Conservation (phyloP, 1,140 invertebrate species). For the Aphaenogaster ashmeadi region DNA sequence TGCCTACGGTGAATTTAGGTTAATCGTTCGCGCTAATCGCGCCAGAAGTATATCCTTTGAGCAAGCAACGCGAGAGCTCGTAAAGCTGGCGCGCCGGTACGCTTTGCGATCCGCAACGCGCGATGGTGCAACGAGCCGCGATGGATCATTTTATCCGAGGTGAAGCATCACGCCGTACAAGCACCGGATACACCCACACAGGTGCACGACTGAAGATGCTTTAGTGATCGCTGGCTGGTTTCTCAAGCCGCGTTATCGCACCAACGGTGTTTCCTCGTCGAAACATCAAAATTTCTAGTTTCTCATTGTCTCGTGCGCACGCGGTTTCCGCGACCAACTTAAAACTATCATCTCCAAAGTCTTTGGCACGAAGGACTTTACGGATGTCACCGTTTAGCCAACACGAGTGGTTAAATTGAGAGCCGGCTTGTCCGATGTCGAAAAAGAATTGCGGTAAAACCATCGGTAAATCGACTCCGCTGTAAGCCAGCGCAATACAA, state of each 20-base stretch:
- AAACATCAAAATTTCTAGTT: not conserved
- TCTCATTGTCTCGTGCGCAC: not conserved
- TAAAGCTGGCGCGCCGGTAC: conserved; percentile 57
- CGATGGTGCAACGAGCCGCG: conserved; percentile 22
- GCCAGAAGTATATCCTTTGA: conserved; percentile 67
- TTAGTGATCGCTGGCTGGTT: not conserved
- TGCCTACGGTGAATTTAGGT: conserved; percentile 79
- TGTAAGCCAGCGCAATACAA: conserved; percentile 11
- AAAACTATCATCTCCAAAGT: not conserved
- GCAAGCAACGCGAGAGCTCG: conserved; percentile 67
- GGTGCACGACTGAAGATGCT: not conserved
- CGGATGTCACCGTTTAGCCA: conserved; percentile 39
- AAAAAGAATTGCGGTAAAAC: conserved; percentile 40
- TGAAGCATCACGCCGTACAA: conserved; percentile 22
- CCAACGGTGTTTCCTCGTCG: not conserved
- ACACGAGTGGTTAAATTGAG: conserved; percentile 62
- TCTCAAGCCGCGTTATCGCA: not conserved
- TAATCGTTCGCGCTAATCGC: conserved; percentile 82
- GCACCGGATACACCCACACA: not conserved
- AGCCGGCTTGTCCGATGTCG: conserved; percentile 50
- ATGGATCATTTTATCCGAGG: conserved; percentile 51
- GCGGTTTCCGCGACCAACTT: not conserved
- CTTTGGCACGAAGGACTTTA: conserved; percentile 24
- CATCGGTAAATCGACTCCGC: conserved; percentile 62
- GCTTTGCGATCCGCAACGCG: conserved; percentile 20